phyloP scores from a whole-genome alignment of 2,113 vertebrate species.

The Pholis gunnellus region DNA sequence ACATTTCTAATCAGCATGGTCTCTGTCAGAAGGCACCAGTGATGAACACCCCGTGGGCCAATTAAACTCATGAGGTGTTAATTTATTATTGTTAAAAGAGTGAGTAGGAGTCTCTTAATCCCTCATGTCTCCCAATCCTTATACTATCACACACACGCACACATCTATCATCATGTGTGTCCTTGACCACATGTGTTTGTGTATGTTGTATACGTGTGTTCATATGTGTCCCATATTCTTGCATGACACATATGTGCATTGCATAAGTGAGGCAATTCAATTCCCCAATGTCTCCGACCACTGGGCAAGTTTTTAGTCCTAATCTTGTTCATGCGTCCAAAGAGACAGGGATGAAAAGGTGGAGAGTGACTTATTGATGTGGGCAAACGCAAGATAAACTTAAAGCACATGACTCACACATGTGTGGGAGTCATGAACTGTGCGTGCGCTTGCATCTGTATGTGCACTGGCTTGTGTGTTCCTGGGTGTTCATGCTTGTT shows the following conservation, averaged over 20 bases:
- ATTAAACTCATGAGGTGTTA: conserved; percentile 1
- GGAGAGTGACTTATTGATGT: neutral
- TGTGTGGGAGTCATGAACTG: conserved; percentile 13
- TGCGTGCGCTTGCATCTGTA: neutral
- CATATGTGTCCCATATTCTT: neutral
- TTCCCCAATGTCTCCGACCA: neutral
- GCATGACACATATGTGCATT: neutral
- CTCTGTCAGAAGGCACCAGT: conserved; percentile 26
- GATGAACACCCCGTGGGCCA: neutral
- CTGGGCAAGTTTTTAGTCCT: neutral
- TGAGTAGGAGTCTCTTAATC: neutral
- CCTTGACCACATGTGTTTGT: neutral
- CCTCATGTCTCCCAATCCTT: neutral
- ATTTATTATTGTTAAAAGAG: conserved; percentile 11
- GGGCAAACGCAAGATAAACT: conserved; percentile 1
- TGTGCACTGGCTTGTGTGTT: neutral
- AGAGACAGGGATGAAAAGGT: neutral
- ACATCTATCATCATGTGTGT: conserved; percentile 3
- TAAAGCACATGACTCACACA: conserved; percentile 15
- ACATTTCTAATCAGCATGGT: conserved; percentile 11
- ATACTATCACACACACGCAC: neutral
- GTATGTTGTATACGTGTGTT: neutral
- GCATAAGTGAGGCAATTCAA: neutral
- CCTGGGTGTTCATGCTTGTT: neutral
- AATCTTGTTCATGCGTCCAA: neutral